A percentile compares a stretch with the other conserved stretches of the same genome.
Evolutionary conservation across 2,113 vertebrate species (phyloP).

Genomic region (Vombatus ursinus): DNA sequence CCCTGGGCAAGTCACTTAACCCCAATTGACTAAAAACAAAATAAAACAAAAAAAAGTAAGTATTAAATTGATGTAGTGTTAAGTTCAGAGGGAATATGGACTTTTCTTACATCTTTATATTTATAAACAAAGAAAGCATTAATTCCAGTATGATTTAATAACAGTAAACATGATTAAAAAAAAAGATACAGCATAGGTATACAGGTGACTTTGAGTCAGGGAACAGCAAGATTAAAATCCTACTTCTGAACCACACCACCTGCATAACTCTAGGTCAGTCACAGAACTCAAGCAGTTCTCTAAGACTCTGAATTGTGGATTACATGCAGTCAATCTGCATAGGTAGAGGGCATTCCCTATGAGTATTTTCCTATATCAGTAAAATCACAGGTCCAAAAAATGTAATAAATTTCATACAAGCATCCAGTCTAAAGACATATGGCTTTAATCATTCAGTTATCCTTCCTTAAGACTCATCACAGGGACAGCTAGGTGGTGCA

Average conservation of each 20-base stretch:
- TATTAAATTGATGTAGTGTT: background rate
- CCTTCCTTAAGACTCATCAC: background rate
- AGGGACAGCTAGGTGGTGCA: too few relatives aligned
- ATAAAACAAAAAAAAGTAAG: too few relatives aligned
- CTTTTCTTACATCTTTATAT: background rate
- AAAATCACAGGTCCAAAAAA: background rate
- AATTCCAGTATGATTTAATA: background rate
- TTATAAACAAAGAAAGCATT: background rate
- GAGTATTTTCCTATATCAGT: background rate
- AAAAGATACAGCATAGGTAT: background rate
- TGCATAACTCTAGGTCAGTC: background rate
- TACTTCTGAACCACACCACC: background rate
- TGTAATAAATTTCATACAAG: background rate
- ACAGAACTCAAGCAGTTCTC: background rate
- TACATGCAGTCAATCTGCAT: background rate
- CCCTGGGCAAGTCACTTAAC: too few relatives aligned
- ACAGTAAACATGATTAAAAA: background rate
- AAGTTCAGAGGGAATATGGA: background rate
- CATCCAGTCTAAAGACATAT: background rate
- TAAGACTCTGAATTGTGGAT: background rate
- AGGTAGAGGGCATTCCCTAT: background rate
- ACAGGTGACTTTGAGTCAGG: background rate
- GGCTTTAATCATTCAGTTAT: background rate
- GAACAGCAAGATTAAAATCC: background rate
- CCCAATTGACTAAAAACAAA: too few relatives aligned